Evolutionary conservation across 2,888 invertebrate genomes (phyloP).

Genomic region (Hyposoter dolosus): DNA sequence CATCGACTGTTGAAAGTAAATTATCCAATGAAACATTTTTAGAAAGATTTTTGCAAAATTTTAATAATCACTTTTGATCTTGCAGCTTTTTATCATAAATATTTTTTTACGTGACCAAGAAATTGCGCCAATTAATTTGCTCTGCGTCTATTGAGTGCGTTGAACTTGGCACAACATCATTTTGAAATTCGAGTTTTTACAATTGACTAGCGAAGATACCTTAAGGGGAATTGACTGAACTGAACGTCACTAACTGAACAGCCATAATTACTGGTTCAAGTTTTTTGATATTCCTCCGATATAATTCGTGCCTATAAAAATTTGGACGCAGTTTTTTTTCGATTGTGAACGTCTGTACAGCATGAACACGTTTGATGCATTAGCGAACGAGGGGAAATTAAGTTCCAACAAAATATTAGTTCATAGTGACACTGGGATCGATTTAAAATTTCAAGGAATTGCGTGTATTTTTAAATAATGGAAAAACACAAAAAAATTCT

Average conservation of each 20-base stretch:
- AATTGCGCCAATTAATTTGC: no score
- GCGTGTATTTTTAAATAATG: not conserved
- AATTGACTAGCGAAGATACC: not conserved
- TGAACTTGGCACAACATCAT: no score
- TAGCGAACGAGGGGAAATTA: not conserved
- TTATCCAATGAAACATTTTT: no score
- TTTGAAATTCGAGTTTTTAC: no score
- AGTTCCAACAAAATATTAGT: not conserved
- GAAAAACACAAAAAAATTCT: not conserved
- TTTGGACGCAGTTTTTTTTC: not conserved
- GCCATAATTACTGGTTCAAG: not conserved
- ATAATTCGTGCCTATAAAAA: not conserved
- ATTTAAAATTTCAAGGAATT: not conserved
- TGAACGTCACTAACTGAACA: not conserved
- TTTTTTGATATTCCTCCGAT: not conserved
- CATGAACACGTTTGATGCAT: not conserved
- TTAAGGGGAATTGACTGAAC: conserved; percentile 2
- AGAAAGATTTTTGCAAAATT: no score
- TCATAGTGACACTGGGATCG: not conserved
- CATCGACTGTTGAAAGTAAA: no score
- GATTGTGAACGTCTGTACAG: not conserved
- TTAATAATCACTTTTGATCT: no score
- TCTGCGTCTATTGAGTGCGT: no score
- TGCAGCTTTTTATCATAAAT: no score
- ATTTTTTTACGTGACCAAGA: no score